Evolutionary conservation across 1,140 invertebrate genomes (phyloP), one percentile per base, ranked within the genome.

Genomic region (Pachypsylla venusta): DNA sequence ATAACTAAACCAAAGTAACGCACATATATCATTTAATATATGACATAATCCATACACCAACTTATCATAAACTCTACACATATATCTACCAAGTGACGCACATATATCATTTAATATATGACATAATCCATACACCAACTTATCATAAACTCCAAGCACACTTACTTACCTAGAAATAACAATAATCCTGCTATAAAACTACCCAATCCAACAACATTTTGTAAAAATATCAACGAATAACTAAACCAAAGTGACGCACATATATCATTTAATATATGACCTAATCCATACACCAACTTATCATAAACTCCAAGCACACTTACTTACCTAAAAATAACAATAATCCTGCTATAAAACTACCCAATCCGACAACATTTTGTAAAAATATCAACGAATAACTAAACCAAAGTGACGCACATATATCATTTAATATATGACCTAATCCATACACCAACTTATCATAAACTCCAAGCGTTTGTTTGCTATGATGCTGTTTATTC

Each of bases 1-100:
- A 70, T 94, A 96, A 0, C 87, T 89, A 71, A 95, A 95, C 91
- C 91, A 94, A 82, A 94, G 89, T 1, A 86, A 84, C 0, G 89
- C 88, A 66, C 87, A 86, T 1, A 95, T 75, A 71, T 95, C 92
- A 74, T 95, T 95, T 66, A 89, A 83, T 42, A 94, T 79, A 70
- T 95, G 91, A 1, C 92, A 91, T 42, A 92, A 71, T 24, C 87
- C 84, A 66, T 81, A 93, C 1, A 82, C 73, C 1, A 84, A 58
- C 66, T 80, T 79, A 57, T 81, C 78, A n/a, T n/a, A n/a, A n/a
- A n/a, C n/a, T n/a, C n/a, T n/a, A n/a, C n/a, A n/a, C n/a, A n/a
- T n/a, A n/a, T n/a, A n/a, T n/a, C n/a, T n/a, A n/a, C n/a, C n/a
- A 82, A 94, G 89, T 1, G 87, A 83, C 0, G 89, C 88, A 66